phyloP scores from a whole-genome alignment of 2,113 vertebrate species.

The Hemibagrus wyckioides region DNA sequence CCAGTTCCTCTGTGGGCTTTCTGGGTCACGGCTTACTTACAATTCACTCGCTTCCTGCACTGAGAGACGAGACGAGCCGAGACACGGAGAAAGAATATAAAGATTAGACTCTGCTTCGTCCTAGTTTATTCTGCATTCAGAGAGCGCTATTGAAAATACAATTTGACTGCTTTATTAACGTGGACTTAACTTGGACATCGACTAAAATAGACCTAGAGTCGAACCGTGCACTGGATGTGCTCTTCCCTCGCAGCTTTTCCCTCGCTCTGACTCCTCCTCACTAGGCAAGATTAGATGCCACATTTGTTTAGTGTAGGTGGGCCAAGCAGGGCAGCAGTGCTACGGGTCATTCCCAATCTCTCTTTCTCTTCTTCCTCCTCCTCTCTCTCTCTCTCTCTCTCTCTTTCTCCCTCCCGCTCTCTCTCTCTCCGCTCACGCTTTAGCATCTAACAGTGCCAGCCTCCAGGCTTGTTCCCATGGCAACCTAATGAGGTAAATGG shows the following conservation, averaged over 20 bases:
- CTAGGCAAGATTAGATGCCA: slow-evolving; percentile 21
- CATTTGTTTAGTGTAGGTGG: slow-evolving; percentile 30
- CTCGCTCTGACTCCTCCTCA: slow-evolving; percentile 6
- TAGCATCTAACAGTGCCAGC: slow-evolving; percentile 67
- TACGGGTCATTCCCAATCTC: slow-evolving; percentile 26
- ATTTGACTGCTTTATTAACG: slow-evolving; percentile 44
- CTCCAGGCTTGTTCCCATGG: slow-evolving; percentile 76
- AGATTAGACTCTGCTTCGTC: background rate
- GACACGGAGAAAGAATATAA: background rate
- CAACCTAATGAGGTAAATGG: slow-evolving; percentile 76
- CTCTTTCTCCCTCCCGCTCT: slow-evolving; percentile 4
- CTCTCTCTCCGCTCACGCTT: slow-evolving; percentile 58
- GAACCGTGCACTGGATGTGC: slow-evolving; percentile 8
- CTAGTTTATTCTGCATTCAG: background rate
- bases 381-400: slow-evolving; percentile 4
- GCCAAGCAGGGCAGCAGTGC: slow-evolving; percentile 19
- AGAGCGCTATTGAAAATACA: slow-evolving; percentile 30
- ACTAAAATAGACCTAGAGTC: slow-evolving; percentile 39
- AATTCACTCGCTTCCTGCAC: slow-evolving; percentile 31
- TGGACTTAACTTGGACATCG: slow-evolving; percentile 31
- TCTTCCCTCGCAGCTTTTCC: slow-evolving; percentile 21
- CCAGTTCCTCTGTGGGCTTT: slow-evolving; percentile 42
- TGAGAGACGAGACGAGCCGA: background rate
- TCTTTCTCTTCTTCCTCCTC: background rate
- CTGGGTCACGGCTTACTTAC: slow-evolving; percentile 51